Evolutionary conservation across 2,113 vertebrate species (phyloP).

Genomic region (Macroglossus sobrinus): DNA sequence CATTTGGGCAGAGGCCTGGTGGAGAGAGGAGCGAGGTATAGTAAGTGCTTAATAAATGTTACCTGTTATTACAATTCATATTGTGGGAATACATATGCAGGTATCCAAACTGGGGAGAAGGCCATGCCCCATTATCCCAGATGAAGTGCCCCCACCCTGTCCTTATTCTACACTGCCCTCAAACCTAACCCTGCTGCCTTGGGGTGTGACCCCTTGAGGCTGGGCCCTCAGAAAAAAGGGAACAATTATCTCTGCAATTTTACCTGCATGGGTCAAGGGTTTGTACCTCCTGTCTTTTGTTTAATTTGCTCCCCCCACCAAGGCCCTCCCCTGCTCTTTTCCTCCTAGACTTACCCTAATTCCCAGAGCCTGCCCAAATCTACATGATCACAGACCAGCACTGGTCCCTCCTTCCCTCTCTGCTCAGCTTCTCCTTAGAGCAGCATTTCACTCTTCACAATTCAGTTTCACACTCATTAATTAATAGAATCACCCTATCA

Average conservation of each 20-base stretch:
- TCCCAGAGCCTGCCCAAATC: neutral
- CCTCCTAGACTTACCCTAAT: neutral
- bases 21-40: neutral
- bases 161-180: neutral
- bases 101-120: neutral
- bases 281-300: neutral
- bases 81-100: neutral
- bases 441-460: neutral
- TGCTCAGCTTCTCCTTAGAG: neutral
- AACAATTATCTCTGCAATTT: rapidly evolving
- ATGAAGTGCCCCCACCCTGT: neutral
- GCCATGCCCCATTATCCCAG: neutral
- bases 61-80: neutral
- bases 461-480: neutral
- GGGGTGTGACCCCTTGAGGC: neutral
- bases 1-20: neutral
- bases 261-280: neutral
- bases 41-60: neutral
- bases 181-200: neutral
- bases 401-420: neutral
- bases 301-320: neutral
- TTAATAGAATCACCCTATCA: neutral
- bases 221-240: neutral
- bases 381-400: neutral
- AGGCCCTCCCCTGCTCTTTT: neutral